These are phyloP conservation scores for Oryctolagus cuniculus DNA, from an alignment of 2,113 vertebrate genomes.

Conservation along the genomic window mOryCun1.1 NC_091445.1:52254001-52254500, in stretches of 20 bases:
- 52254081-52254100: constrained; percentile 19
- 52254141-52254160: constrained; percentile 74
- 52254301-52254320: constrained; percentile 71
- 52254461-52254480: not conserved
- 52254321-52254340: constrained; percentile 52
- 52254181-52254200: constrained; percentile 75
- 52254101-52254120: constrained; percentile 43
- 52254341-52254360: constrained; percentile 29
- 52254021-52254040: constrained; percentile 54
- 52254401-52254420: not conserved
- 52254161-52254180: constrained; percentile 76
- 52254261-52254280: constrained; percentile 78
- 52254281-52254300: constrained; percentile 75
- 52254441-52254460: not conserved
- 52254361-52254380: not conserved
- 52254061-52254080: not conserved
- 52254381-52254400: not conserved
- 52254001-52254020: not conserved
- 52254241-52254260: constrained; percentile 79
- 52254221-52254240: constrained; percentile 75
- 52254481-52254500: not conserved
- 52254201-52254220: constrained; percentile 77
- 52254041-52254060: constrained; percentile 4
- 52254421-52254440: not conserved
- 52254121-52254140: constrained; percentile 65